These are phyloP conservation scores for Phalloptychus januarius DNA, from an alignment of 2,797 vertebrate species.

Conservation along the genomic window DNA sequence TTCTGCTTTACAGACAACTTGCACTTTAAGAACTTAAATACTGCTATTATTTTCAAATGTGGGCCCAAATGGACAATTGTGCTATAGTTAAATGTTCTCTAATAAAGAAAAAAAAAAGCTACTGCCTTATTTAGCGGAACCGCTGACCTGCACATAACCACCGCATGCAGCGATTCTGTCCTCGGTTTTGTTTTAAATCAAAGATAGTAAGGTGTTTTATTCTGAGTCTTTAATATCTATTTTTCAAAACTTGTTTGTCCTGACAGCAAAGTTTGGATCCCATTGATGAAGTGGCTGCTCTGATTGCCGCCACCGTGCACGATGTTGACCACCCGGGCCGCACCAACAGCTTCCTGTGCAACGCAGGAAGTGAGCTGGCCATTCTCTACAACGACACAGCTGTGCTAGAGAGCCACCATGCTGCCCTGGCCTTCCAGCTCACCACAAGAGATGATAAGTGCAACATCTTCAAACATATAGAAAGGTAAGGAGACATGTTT, in stretches of 20 bases:
- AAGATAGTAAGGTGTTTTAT: background rate
- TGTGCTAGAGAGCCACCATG: conserved; percentile 95
- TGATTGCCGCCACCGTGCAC: conserved; percentile 94
- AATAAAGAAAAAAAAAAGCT: background rate
- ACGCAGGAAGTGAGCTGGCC: conserved; percentile 91
- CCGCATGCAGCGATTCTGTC: background rate
- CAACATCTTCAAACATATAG: conserved; percentile 97
- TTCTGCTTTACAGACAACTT: background rate
- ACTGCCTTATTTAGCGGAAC: background rate
- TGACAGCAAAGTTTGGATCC: conserved; percentile 93
- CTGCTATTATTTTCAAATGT: background rate
- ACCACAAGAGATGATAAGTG: conserved; percentile 90
- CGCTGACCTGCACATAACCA: background rate
- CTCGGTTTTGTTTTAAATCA: background rate
- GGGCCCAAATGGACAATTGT: background rate
- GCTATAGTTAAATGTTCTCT: background rate
- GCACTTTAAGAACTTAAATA: background rate
- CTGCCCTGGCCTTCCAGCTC: conserved; percentile 95
- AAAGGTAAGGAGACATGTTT: conserved; percentile 80
- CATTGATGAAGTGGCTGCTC: conserved; percentile 90
- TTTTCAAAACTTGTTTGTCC: conserved; percentile 3
- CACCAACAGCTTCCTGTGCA: conserved; percentile 97
- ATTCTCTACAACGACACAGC: conserved; percentile 94
- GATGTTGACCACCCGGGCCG: conserved; percentile 96
- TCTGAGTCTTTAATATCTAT: background rate